These are phyloP conservation scores for Thaumetopoea pityocampa DNA, from an alignment of 1,140 invertebrate genomes.

Conservation along the genomic window DNA sequence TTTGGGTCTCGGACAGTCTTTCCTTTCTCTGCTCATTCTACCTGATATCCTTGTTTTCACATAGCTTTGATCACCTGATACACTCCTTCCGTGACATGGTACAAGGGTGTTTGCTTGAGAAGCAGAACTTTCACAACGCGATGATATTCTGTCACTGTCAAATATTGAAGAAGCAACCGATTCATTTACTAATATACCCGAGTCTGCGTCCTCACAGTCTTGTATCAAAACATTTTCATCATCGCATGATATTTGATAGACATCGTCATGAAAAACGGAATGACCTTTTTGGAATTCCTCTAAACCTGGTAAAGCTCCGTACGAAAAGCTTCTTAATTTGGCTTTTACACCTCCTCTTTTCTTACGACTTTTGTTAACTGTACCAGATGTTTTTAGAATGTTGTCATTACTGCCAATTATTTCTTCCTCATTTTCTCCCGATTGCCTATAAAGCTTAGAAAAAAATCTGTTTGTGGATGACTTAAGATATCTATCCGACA, in stretches of 20 bases:
- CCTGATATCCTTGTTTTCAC: conserved; percentile 47
- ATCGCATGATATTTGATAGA: conserved; percentile 72
- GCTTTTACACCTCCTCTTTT: conserved; percentile 75
- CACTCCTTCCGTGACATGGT: conserved; percentile 64
- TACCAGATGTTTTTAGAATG: conserved; percentile 57
- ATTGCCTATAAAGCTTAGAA: conserved; percentile 80
- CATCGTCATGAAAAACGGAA: conserved; percentile 77
- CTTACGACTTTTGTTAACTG: conserved; percentile 57
- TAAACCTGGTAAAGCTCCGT: conserved; percentile 83
- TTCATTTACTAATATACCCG: conserved; percentile 85
- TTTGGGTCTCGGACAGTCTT: conserved; percentile 46
- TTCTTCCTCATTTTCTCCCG: conserved; percentile 44
- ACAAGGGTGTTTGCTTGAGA: conserved; percentile 58
- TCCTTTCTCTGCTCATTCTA: conserved; percentile 58
- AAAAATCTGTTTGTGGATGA: conserved; percentile 82
- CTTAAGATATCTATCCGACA: conserved; percentile 83
- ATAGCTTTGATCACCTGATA: conserved; percentile 70
- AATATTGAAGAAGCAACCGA: conserved; percentile 82
- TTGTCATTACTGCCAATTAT: conserved; percentile 37
- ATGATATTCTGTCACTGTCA: conserved; percentile 78
- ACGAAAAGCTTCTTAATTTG: conserved; percentile 85
- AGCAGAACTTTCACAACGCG: conserved; percentile 77
- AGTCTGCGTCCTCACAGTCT: conserved; percentile 82
- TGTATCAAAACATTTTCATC: conserved; percentile 78
- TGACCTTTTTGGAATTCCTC: conserved; percentile 82